phyloP scores from a whole-genome alignment of 2,888 invertebrate species.

The Cantharis rufa region DNA sequence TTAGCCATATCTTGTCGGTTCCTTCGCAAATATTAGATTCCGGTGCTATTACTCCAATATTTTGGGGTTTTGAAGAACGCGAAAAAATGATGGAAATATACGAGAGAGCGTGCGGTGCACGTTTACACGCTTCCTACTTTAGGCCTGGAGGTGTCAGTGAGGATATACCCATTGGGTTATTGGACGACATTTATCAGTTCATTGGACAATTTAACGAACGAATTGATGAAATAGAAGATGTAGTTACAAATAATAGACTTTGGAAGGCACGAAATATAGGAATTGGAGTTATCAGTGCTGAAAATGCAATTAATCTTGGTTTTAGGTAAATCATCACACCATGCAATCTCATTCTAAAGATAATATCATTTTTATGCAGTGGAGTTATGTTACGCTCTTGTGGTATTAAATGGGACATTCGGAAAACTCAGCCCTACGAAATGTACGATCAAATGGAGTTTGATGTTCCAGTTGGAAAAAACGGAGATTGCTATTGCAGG shows the following conservation, averaged over 20 bases:
- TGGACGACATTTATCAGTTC: conserved; percentile 80
- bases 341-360: background rate
- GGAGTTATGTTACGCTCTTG: conserved; percentile 80
- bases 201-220: conserved; percentile 69
- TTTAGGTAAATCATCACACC: conserved; percentile 59
- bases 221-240: conserved; percentile 84
- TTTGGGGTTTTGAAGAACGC: conserved; percentile 89
- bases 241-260: conserved; percentile 75
- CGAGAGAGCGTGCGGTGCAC: conserved; percentile 80
- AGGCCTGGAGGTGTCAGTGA: conserved; percentile 80
- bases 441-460: conserved; percentile 82
- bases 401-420: conserved; percentile 87
- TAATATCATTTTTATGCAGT: conserved; percentile 45
- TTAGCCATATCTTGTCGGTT: conserved; percentile 80
- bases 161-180: conserved; percentile 74
- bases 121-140: conserved; percentile 83
- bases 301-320: conserved; percentile 77
- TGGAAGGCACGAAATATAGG: conserved; percentile 73
- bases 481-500: conserved; percentile 86
- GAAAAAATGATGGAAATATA: conserved; percentile 86
- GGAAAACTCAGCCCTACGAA: conserved; percentile 83
- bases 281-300: conserved; percentile 72
- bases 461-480: conserved; percentile 78
- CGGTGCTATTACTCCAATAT: conserved; percentile 87
- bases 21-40: conserved; percentile 78